Conservation (phyloP, 2,113 vertebrate species). For the Aleadryas rufinucha region DNA sequence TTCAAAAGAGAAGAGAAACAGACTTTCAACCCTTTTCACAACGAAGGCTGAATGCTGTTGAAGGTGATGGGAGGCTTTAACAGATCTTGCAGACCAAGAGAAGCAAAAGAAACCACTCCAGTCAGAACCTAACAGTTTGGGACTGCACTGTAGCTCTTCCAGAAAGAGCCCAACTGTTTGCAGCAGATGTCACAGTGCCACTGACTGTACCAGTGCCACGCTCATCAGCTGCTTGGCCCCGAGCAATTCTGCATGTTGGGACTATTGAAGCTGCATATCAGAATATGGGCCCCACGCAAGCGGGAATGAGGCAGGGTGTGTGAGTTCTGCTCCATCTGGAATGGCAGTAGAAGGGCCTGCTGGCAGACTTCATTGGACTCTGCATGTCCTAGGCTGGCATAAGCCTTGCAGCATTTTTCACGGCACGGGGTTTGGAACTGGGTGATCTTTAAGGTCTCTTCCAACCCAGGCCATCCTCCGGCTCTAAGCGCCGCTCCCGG, state of each 20-base stretch:
- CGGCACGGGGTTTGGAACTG: neutral
- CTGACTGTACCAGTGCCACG: fast-evolving
- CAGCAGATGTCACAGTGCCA: neutral
- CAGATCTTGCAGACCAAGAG: neutral
- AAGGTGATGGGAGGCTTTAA: neutral
- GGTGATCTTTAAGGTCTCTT: neutral
- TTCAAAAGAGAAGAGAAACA: neutral
- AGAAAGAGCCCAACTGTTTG: neutral
- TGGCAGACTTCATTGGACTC: neutral
- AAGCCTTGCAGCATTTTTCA: neutral
- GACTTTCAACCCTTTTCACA: neutral
- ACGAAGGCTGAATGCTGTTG: neutral
- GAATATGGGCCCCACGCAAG: fast-evolving
- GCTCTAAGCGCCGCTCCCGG: neutral
- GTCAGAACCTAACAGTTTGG: neutral
- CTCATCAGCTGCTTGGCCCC: neutral
- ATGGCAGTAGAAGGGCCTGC: fast-evolving
- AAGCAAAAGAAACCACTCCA: neutral
- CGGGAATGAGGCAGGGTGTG: neutral
- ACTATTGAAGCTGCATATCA: neutral
- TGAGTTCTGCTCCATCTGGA: neutral
- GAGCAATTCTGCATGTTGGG: neutral
- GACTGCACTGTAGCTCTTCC: neutral
- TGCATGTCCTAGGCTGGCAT: neutral
- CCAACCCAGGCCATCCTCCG: neutral